Evolutionary conservation across 2,113 vertebrate species (phyloP).

Genomic region (Melanotaenia duboulayi): DNA sequence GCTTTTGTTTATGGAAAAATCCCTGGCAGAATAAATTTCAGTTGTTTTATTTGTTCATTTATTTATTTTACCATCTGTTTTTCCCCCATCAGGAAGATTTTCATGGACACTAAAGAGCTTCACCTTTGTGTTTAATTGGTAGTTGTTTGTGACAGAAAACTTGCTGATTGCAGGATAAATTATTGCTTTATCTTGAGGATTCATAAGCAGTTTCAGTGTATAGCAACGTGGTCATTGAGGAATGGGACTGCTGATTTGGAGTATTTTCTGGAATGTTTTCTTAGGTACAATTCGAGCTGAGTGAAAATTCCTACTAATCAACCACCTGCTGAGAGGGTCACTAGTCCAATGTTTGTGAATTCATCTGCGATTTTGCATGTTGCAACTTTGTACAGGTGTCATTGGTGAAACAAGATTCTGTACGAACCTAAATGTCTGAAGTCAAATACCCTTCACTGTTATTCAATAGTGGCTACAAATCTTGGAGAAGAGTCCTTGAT

Average conservation of each 20-base stretch:
- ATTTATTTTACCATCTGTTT: conserved; percentile 8
- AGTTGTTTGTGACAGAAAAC: not conserved
- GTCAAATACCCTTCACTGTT: not conserved
- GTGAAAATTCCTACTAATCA: conserved; percentile 11
- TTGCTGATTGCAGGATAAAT: not conserved
- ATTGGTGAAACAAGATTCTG: not conserved
- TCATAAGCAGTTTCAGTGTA: not conserved
- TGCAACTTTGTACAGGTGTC: not conserved
- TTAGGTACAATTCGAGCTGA: not conserved
- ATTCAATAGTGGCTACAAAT: too few relatives aligned
- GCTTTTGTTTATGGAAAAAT: conserved; percentile 66
- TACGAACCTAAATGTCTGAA: not conserved
- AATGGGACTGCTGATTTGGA: conserved; percentile 26
- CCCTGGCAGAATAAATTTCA: conserved; percentile 20
- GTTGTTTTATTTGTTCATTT: conserved; percentile 4
- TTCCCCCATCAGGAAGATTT: not conserved
- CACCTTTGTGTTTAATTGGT: not conserved
- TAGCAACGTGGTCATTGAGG: conserved; percentile 6
- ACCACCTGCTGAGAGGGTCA: conserved; percentile 18
- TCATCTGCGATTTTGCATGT: not conserved
- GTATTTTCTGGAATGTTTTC: not conserved
- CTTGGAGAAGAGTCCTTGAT: too few relatives aligned
- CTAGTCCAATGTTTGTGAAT: not conserved
- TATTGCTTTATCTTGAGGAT: not conserved
- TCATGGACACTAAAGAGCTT: conserved; percentile 17